Base-by-base conservation (phyloP, 2,888 invertebrate genomes). In the Limnephilus marmoratus region DNA sequence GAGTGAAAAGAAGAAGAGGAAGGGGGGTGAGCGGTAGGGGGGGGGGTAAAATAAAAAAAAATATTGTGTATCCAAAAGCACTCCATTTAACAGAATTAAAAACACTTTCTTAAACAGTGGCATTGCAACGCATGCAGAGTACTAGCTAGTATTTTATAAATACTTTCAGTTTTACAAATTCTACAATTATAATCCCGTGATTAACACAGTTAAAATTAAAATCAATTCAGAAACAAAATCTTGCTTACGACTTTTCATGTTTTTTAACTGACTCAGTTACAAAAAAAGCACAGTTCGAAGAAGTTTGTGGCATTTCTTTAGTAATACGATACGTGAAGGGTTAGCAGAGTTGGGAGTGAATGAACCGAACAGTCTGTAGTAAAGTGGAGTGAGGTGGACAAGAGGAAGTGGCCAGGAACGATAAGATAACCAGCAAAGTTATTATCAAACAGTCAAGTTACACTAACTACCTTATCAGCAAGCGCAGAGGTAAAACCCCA, bases 401-500 rank as follows among this genome's bases (percentile, higher is more conserved):
- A 24, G 12, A 41, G 86, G 86, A 86, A 86, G 86, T 86, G 37
- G 45, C 45, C 86, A 86, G 68, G n/a, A 1, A 11, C 45, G 45
- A 86, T 86, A 86, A 41, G 86, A 86, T 86, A 86, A 82, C 82
- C n/a, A 86, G 15, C 45, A 9, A 24, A 29, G 45, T 86, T 86
- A 45, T 45, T n/a, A 13, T 45, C 37, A 45, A 34, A 31, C 15
- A 31, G 82, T 9, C 31, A 82, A 31, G 31, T 31, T 31, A 82
- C 31, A 82, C 86, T 68, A 7, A 68, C 68, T 68, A 68, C 68
- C 68, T 86, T 86, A 86, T 86, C 86, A 86, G 45, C 68, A 24
- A 68, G 68, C 13, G 15, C 86, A n/a, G 41, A 86, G 86, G 86
- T 86, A 45, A 86, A 86, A 86, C 49, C n/a, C 86, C n/a, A 37